These are phyloP conservation scores for Magallana angulata DNA, from an alignment of 1,140 invertebrate species.

Conservation along the genomic window DNA sequence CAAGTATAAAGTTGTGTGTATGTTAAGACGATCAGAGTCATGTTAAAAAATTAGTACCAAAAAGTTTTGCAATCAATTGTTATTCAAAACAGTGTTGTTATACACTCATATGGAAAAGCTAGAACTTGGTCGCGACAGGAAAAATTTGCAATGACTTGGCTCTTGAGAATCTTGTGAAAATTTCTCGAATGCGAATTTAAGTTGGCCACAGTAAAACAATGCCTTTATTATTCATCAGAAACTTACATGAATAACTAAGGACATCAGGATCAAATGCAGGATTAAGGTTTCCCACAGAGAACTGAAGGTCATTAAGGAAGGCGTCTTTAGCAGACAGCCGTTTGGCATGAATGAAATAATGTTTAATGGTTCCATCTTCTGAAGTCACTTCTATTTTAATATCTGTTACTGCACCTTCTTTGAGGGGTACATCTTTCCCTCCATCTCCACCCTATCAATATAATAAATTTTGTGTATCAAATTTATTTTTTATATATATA, in stretches of 20 bases:
- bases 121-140: too few species aligned
- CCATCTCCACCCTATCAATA: constrained; percentile 73
- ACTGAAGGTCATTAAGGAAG: constrained; percentile 65
- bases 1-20: constrained; percentile 17
- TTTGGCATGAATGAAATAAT: constrained; percentile 75
- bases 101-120: too few species aligned
- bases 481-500: too few species aligned
- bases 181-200: too few species aligned
- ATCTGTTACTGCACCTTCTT: constrained; percentile 74
- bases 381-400: constrained; percentile 78
- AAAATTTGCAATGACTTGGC: too few species aligned
- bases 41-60: too few species aligned
- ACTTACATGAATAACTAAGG: constrained; percentile 73
- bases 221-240: too few species aligned
- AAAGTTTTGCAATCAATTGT: too few species aligned
- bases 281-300: constrained; percentile 68
- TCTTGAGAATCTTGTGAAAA: too few species aligned
- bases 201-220: too few species aligned
- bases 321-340: constrained; percentile 77
- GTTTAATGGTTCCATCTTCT: constrained; percentile 76
- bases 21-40: neutral
- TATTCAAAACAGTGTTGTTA: too few species aligned
- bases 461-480: too few species aligned
- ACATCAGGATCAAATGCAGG: constrained; percentile 72
- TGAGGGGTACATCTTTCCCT: constrained; percentile 70